A percentile compares a stretch with the other conserved stretches of the same genome.
These are phyloP conservation scores for Mirounga angustirostris DNA, from an alignment of 2,113 vertebrate genomes.

Conservation along the genomic window DNA sequence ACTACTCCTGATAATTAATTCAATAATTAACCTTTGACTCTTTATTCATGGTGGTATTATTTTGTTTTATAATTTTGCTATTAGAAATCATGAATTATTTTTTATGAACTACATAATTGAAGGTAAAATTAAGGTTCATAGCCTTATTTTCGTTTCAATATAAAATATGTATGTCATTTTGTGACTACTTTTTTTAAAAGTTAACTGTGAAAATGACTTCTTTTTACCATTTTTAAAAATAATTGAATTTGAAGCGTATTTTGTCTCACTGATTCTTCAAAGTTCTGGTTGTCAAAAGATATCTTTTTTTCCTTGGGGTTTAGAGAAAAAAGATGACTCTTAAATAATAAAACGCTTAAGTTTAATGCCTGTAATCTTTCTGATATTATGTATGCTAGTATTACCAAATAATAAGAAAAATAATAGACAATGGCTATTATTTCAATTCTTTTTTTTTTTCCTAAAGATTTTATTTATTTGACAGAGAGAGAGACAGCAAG, in stretches of 20 bases:
- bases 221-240: slow-evolving; percentile 38
- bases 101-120: slow-evolving; percentile 28
- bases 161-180: slow-evolving; percentile 43
- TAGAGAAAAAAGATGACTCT: slow-evolving; percentile 4
- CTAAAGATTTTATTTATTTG: too few relatives aligned
- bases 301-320: background rate
- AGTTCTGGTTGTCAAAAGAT: background rate
- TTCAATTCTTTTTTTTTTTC: background rate
- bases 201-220: slow-evolving; percentile 6
- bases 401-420: slow-evolving; percentile 33
- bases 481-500: too few relatives aligned
- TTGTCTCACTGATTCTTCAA: slow-evolving; percentile 65
- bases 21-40: slow-evolving; percentile 12
- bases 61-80: slow-evolving; percentile 45
- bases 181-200: background rate
- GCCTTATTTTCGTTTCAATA: slow-evolving; percentile 45
- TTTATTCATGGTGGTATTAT: slow-evolving; percentile 19
- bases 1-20: background rate
- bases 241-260: slow-evolving; percentile 71
- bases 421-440: background rate
- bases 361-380: slow-evolving; percentile 24
- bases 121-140: slow-evolving; percentile 2
- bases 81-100: slow-evolving; percentile 42
- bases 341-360: slow-evolving; percentile 63
- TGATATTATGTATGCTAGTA: background rate